phyloP scores from a whole-genome alignment of 2,888 invertebrate species.

The Mythimna vitellina region DNA sequence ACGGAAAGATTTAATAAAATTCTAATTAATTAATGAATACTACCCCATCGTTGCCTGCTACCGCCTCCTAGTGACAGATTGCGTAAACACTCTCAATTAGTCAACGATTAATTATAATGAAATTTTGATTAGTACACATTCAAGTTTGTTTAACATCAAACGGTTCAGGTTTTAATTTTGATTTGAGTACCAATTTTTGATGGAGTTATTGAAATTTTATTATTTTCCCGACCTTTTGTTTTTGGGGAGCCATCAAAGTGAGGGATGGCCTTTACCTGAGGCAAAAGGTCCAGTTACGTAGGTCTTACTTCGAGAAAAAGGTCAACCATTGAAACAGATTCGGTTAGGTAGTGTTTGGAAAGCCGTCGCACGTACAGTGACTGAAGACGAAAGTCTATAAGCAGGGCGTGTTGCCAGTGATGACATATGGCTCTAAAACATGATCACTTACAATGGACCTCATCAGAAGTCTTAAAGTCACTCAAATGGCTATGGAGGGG shows the following conservation, averaged over 20 bases:
- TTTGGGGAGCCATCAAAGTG: background rate
- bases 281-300: too few species aligned
- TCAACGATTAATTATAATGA: slow-evolving; percentile 53
- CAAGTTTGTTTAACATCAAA: slow-evolving; percentile 52
- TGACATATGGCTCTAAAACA: too few species aligned
- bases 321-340: too few species aligned
- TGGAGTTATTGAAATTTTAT: slow-evolving; percentile 26
- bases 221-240: background rate
- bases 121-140: slow-evolving; percentile 58
- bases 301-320: too few species aligned
- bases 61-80: slow-evolving; percentile 44
- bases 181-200: slow-evolving; percentile 26
- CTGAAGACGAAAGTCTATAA: too few species aligned
- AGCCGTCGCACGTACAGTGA: too few species aligned
- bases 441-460: too few species aligned
- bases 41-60: slow-evolving; percentile 29
- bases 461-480: too few species aligned
- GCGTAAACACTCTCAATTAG: slow-evolving; percentile 47
- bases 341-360: too few species aligned
- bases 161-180: slow-evolving; percentile 40
- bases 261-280: too few species aligned
- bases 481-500: too few species aligned
- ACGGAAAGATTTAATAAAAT: background rate
- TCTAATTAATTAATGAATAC: slow-evolving; percentile 47
- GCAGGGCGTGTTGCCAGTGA: too few species aligned